Percentiles rank a stretch among this genome's conserved stretches.
Evolutionary conservation across 2,888 invertebrate genomes (phyloP).

Genomic region (Nematopogon swammerdamellus): DNA sequence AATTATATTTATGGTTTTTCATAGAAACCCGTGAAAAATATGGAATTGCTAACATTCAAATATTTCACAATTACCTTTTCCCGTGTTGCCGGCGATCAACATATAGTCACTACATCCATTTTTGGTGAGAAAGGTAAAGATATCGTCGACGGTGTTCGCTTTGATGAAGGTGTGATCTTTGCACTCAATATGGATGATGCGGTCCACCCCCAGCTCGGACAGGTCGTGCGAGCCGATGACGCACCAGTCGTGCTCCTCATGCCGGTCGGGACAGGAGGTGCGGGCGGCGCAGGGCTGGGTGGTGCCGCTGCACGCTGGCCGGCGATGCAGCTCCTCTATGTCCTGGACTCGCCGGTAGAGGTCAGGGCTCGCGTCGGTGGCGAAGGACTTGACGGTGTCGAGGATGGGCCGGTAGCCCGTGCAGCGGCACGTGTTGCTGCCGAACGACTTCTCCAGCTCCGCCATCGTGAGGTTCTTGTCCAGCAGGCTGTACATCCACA

Average conservation of each 20-base stretch:
- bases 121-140: conserved; percentile 42
- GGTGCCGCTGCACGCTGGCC: conserved; percentile 17
- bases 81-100: conserved; percentile 67
- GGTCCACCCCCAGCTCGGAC: conserved; percentile 15
- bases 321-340: conserved; percentile 32
- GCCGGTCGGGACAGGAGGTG: conserved; percentile 25
- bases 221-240: conserved; percentile 16
- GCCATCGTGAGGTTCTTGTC: conserved; percentile 58
- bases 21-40: too few relatives aligned
- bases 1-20: too few relatives aligned
- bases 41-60: not conserved
- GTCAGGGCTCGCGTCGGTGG: conserved; percentile 54
- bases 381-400: conserved; percentile 73
- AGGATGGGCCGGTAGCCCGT: conserved; percentile 77
- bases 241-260: conserved; percentile 28
- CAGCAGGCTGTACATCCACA: conserved; percentile 31
- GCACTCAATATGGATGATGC: conserved; percentile 44
- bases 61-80: conserved; percentile 53
- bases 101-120: conserved; percentile 47
- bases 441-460: conserved; percentile 70
- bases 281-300: conserved; percentile 20
- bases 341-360: conserved; percentile 45
- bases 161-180: conserved; percentile 42
- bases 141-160: conserved; percentile 35
- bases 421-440: conserved; percentile 76